Percentiles rank a stretch among this genome's conserved stretches.
phyloP scores from a whole-genome alignment of 1,140 invertebrate species.

The Sogatella furcifera region DNA sequence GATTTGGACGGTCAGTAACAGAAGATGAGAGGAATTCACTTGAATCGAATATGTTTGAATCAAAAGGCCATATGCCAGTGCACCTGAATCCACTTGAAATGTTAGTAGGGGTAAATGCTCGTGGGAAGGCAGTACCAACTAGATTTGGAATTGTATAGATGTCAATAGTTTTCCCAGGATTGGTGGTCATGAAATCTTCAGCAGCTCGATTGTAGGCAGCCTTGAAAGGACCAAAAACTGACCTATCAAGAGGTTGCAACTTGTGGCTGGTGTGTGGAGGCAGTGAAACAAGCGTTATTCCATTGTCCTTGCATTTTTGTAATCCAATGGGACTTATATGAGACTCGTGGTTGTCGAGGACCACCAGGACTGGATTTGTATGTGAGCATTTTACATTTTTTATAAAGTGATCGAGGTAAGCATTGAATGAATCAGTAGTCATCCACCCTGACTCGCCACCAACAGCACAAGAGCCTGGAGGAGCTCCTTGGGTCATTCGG shows the following conservation, averaged over 20 bases:
- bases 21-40: too few species aligned
- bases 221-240: slow-evolving; percentile 30
- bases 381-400: slow-evolving; percentile 22
- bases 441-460: too few species aligned
- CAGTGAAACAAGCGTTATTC: slow-evolving; percentile 21
- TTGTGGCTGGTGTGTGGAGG: slow-evolving; percentile 30
- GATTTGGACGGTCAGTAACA: too few species aligned
- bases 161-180: too few species aligned
- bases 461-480: slow-evolving; percentile 25
- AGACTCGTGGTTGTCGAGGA: slow-evolving; percentile 29
- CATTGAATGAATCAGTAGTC: slow-evolving; percentile 25
- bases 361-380: slow-evolving; percentile 25
- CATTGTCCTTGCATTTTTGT: slow-evolving; percentile 20
- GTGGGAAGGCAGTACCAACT: too few species aligned
- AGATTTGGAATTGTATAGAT: too few species aligned
- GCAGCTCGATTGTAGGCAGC: slow-evolving; percentile 1
- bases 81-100: too few species aligned
- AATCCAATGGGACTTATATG: slow-evolving; percentile 29
- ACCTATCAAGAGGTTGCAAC: slow-evolving; percentile 35
- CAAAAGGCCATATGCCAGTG: too few species aligned
- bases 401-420: slow-evolving; percentile 29
- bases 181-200: too few species aligned
- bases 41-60: too few species aligned
- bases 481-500: slow-evolving; percentile 27
- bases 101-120: too few species aligned